phyloP scores from a whole-genome alignment of 2,113 vertebrate species.

The Antigone vipio region DNA sequence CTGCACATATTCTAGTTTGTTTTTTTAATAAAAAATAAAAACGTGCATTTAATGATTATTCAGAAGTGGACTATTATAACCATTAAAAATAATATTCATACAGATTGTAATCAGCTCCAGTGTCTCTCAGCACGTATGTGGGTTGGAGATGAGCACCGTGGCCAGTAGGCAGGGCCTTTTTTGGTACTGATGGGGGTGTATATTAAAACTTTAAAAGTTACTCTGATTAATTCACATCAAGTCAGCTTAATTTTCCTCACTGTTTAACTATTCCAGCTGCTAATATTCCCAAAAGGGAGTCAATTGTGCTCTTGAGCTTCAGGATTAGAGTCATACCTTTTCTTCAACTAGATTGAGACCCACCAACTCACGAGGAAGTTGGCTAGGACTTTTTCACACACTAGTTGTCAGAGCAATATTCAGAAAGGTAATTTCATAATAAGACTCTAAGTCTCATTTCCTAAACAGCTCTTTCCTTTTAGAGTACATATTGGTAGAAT shows the following conservation, averaged over 20 bases:
- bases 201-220: conserved; percentile 41
- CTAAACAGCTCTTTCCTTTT: background rate
- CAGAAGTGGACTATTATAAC: conserved; percentile 66
- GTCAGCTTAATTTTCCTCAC: conserved; percentile 19
- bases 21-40: conserved; percentile 56
- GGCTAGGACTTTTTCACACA: background rate
- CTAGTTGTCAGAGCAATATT: background rate
- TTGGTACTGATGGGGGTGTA: conserved; percentile 38
- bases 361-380: background rate
- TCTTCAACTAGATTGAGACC: background rate
- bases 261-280: conserved; percentile 6
- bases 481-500: background rate
- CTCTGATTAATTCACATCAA: conserved; percentile 40
- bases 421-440: background rate
- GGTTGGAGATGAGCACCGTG: conserved; percentile 28
- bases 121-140: background rate
- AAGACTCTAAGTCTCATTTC: background rate
- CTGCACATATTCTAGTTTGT: conserved; percentile 60
- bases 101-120: conserved; percentile 44
- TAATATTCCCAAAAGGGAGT: conserved; percentile 2
- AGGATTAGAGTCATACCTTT: background rate
- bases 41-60: conserved; percentile 68
- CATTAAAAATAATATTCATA: conserved; percentile 56
- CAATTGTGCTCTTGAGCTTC: background rate
- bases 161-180: conserved; percentile 44